Percentiles rank a stretch among this genome's conserved stretches.
These are phyloP conservation scores for Andrena minutula DNA, from an alignment of 2,888 invertebrate genomes.

Conservation along the genomic window DNA sequence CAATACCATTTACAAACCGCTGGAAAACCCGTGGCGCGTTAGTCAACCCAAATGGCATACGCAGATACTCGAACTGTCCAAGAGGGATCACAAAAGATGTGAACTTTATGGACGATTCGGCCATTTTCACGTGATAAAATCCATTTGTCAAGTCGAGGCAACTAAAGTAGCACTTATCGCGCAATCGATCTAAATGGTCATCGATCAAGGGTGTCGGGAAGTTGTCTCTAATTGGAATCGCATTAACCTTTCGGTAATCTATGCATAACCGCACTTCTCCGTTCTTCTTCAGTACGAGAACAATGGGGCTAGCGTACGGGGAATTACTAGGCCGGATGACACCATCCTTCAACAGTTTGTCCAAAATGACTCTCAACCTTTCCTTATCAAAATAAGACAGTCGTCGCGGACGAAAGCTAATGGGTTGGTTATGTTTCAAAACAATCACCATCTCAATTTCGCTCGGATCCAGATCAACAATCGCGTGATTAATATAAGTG, in stretches of 20 bases:
- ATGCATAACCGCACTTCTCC: no score
- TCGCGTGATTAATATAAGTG: no score
- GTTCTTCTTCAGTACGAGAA: no score
- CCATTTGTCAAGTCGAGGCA: conserved; percentile 22
- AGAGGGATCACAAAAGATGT: conserved; percentile 17
- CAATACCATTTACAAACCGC: background rate
- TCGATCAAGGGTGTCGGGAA: conserved; percentile 26
- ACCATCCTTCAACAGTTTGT: no score
- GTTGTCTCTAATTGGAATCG: conserved; percentile 26
- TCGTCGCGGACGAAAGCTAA: no score
- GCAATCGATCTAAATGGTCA: conserved; percentile 26
- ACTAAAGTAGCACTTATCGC: conserved; percentile 10
- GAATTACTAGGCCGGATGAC: no score
- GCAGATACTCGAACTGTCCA: conserved; percentile 16
- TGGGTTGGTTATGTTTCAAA: conserved; percentile 5
- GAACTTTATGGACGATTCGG: conserved; percentile 14
- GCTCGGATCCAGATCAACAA: no score
- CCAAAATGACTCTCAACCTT: no score
- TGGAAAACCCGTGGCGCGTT: background rate
- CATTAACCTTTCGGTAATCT: conserved; percentile 20
- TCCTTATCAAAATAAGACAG: no score
- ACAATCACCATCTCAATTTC: conserved; percentile 24
- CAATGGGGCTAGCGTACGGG: no score
- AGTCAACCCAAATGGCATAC: conserved; percentile 16
- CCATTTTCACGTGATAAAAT: conserved; percentile 15